Evolutionary conservation across 1,140 invertebrate species (phyloP).

Genomic region (Leptonema lineaticorne): DNA sequence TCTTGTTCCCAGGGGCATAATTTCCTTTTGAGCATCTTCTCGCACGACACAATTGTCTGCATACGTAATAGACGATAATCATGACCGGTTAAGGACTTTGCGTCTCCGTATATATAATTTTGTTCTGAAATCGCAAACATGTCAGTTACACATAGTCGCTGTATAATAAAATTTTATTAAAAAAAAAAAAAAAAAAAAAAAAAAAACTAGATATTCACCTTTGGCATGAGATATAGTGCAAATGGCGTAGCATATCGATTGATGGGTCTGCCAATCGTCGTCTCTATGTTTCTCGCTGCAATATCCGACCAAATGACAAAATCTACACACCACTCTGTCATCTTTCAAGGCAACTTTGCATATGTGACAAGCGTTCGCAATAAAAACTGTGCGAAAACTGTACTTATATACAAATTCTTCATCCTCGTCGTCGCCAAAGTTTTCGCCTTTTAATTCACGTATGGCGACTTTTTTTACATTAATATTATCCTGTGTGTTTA

Average conservation of each 20-base stretch:
- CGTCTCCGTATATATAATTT: slow-evolving; percentile 54
- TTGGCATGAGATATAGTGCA: slow-evolving; percentile 54
- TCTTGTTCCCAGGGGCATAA: slow-evolving; percentile 68
- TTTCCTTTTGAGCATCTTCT: slow-evolving; percentile 58
- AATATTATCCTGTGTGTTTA: background rate
- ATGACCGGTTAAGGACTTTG: slow-evolving; percentile 56
- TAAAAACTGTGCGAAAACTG: slow-evolving; percentile 54
- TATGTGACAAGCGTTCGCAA: slow-evolving; percentile 51
- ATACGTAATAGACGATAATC: slow-evolving; percentile 63
- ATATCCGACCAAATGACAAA: slow-evolving; percentile 52
- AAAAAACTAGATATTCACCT: slow-evolving; percentile 44
- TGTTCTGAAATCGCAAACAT: slow-evolving; percentile 2
- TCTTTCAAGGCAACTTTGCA: slow-evolving; percentile 50
- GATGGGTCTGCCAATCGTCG: slow-evolving; percentile 52
- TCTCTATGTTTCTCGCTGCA: slow-evolving; percentile 52
- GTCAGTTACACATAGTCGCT: background rate
- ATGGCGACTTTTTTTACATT: background rate
- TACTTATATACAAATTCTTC: slow-evolving; percentile 54
- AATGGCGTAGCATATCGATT: slow-evolving; percentile 52
- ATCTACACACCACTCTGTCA: slow-evolving; percentile 49
- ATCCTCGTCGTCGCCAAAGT: slow-evolving; percentile 44
- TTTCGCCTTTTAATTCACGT: slow-evolving; percentile 23
- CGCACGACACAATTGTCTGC: slow-evolving; percentile 60
- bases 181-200: background rate
- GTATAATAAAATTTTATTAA: background rate